Evolutionary conservation across 2,888 invertebrate genomes (phyloP).

Genomic region (Trachelus stipa): DNA sequence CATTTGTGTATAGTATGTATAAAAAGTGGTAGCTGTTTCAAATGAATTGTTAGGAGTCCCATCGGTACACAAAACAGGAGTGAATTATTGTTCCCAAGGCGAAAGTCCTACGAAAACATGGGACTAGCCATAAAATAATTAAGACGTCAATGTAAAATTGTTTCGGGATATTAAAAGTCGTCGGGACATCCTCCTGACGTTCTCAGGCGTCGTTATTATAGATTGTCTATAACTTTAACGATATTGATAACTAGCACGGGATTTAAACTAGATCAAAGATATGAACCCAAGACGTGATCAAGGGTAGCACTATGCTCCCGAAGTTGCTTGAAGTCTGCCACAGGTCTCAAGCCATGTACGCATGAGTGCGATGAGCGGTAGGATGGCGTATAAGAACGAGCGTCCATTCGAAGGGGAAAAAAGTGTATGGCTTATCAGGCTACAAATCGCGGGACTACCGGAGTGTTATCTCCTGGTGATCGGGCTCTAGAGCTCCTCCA

Average conservation of each 20-base stretch:
- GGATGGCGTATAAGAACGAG: neutral
- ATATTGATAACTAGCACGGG: neutral
- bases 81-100: neutral
- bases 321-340: neutral
- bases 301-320: neutral
- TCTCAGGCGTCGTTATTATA: neutral
- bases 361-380: neutral
- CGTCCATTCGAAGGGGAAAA: neutral
- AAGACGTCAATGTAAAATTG: neutral
- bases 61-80: neutral
- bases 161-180: neutral
- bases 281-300: neutral
- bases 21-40: neutral
- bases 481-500: conserved; percentile 3
- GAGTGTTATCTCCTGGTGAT: conserved; percentile 15
- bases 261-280: neutral
- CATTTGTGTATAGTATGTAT: neutral
- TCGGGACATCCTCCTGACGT: neutral
- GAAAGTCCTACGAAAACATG: neutral
- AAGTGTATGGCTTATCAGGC: conserved; percentile 10
- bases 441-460: conserved; percentile 11
- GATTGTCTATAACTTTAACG: neutral
- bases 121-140: neutral
- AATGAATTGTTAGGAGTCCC: neutral
- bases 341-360: neutral